These are phyloP conservation scores for Cyprinodon tularosa DNA, from an alignment of 2,113 vertebrate species.

Conservation along the genomic window DNA sequence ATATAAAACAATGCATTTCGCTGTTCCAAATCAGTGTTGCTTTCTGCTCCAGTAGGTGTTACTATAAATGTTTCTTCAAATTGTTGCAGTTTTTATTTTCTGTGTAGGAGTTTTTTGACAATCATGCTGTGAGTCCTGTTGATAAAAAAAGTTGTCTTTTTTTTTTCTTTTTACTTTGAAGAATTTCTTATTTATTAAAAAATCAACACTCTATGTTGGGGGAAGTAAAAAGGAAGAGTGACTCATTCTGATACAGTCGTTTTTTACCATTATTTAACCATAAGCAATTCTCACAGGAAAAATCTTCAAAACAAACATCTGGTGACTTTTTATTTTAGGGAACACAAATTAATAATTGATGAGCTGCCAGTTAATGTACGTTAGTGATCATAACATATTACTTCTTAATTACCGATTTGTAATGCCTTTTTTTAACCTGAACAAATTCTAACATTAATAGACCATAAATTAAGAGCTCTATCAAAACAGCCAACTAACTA, in stretches of 20 bases:
- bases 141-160: constrained; percentile 2
- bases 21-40: background rate
- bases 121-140: background rate
- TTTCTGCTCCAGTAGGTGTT: background rate
- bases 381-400: no score
- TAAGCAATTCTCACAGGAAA: background rate
- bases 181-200: background rate
- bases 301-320: background rate
- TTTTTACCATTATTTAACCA: background rate
- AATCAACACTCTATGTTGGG: background rate
- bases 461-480: no score
- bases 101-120: background rate
- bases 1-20: background rate
- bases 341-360: no score
- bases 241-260: background rate
- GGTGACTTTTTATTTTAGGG: no score
- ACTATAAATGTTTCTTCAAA: background rate
- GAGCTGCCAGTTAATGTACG: no score
- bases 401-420: no score
- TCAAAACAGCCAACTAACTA: no score
- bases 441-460: no score
- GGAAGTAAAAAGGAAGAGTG: background rate
- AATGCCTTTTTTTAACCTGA: no score
- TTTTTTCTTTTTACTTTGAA: background rate
- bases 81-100: background rate